Conservation (phyloP, 1,140 invertebrate genomes). For the Zophobas atratus region DNA sequence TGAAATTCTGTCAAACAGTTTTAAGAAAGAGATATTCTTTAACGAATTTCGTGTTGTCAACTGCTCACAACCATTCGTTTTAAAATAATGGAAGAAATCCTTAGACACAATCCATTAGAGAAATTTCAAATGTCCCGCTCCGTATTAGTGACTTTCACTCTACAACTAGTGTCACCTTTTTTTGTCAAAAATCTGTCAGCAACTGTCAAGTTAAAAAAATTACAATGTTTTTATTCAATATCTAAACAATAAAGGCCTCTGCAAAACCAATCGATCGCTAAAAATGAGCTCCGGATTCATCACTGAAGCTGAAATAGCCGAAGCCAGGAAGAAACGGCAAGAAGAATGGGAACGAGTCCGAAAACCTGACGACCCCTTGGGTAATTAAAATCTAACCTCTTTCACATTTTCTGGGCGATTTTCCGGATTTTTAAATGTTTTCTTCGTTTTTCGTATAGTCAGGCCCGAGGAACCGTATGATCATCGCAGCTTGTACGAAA, state of each 20-base stretch:
- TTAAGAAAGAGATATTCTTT: neutral
- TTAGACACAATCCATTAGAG: neutral
- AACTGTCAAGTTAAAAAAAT: constrained; percentile 2
- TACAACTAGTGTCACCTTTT: constrained; percentile 17
- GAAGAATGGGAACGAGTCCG: constrained; percentile 96
- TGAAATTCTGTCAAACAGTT: no score
- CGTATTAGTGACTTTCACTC: constrained; percentile 9
- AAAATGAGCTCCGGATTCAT: constrained; percentile 92
- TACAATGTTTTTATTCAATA: constrained; percentile 19
- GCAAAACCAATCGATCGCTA: constrained; percentile 23
- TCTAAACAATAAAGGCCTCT: neutral
- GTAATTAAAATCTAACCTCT: constrained; percentile 70
- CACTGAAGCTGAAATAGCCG: constrained; percentile 87
- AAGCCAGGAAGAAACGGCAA: constrained; percentile 83
- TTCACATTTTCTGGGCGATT: neutral
- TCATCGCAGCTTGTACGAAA: constrained; percentile 87
- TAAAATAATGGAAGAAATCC: neutral
- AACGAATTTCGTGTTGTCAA: no score
- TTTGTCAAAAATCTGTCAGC: neutral
- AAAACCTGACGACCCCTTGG: constrained; percentile 88
- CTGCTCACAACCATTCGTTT: no score
- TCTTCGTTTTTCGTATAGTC: constrained; percentile 72
- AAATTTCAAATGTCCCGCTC: neutral
- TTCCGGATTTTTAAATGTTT: constrained; percentile 13
- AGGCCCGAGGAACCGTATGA: constrained; percentile 89